Base-by-base conservation (phyloP, 2,888 invertebrate species). In the Coenonympha arcania region DNA sequence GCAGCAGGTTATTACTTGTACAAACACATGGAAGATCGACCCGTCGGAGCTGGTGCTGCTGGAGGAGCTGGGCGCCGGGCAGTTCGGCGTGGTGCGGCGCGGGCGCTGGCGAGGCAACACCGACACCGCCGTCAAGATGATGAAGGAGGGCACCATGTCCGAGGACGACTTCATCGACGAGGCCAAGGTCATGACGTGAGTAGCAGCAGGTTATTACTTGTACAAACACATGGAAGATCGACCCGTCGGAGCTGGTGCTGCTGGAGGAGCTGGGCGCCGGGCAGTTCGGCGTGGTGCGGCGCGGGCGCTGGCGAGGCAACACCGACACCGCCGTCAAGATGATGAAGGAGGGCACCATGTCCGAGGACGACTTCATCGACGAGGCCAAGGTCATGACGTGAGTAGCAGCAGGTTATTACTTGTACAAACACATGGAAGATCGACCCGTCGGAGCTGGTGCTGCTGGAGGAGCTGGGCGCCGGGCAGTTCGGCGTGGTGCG, bases 301-400 rank as follows among this genome's bases (percentile, higher is more conserved):
- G 93, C 63, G 98, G 96, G 45, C 93, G 92, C 76, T 96, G 95
- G 94, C 90, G 94, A 62, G 95, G 95, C 6, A 92, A 92, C 31
- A 94, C 92, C 61, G 95, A 96, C 69, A 97, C 96, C 11, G 98
- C 98, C 47, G 97, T 98, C 54, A 98, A 98, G 87, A 96, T 96
- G 95, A 97, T 98, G 96, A 97, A 97, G 79, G 95, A 96, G 75
- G 96, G 96, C 61, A 95, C 97, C 57, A 98, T 98, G 97, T 95
- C 95, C 31, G 97, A 98, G 76, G 96, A 97, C 78, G 96, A 97
- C 84, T 98, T 98, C 79, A 96, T 98, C 62, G 97, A 97, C 71
- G 98, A 98, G 87, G 98, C 98, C 67, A 96, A 97, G 90, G 97
- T 97, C 59, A 97, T 97, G 97, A 97, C 96, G 95, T 95, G 79